Percentiles rank a stretch among this genome's conserved stretches.
These are phyloP conservation scores for Muscicapa striata DNA, from an alignment of 2,797 vertebrate species.

Conservation along the genomic window DNA sequence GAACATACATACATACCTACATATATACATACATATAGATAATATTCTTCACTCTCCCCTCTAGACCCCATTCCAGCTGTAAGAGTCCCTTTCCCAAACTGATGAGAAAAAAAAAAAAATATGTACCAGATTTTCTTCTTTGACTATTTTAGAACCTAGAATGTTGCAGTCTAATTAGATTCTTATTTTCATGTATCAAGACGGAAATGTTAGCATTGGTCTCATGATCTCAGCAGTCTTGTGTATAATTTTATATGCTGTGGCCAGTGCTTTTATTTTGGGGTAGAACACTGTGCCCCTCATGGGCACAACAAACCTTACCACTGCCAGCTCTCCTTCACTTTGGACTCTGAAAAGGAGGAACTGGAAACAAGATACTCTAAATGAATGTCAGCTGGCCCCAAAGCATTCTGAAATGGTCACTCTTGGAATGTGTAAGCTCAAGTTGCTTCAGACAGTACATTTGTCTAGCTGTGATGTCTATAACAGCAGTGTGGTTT, in stretches of 20 bases:
- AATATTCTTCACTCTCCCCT: neutral
- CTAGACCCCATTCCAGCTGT: neutral
- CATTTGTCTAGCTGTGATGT: constrained; percentile 21
- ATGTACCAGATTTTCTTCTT: neutral
- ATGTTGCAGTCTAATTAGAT: neutral
- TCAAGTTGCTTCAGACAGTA: neutral
- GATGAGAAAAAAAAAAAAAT: neutral
- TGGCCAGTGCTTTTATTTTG: constrained; percentile 51
- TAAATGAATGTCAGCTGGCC: constrained; percentile 8
- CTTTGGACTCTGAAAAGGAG: neutral
- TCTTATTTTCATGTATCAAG: neutral
- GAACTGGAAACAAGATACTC: neutral
- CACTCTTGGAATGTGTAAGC: neutral
- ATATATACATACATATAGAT: no score
- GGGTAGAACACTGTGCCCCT: constrained; percentile 20
- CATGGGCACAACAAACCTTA: neutral
- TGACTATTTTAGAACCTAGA: neutral
- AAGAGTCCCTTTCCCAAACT: neutral
- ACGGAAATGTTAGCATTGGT: neutral
- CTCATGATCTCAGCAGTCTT: neutral
- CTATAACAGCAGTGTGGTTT: neutral
- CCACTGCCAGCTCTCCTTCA: neutral
- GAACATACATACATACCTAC: neutral
- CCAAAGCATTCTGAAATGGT: constrained; percentile 28
- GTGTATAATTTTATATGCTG: constrained; percentile 22